Percentiles rank a stretch among this genome's conserved stretches.
phyloP scores from a whole-genome alignment of 2,888 invertebrate genomes.

The Pseudeuparius sepicola region DNA sequence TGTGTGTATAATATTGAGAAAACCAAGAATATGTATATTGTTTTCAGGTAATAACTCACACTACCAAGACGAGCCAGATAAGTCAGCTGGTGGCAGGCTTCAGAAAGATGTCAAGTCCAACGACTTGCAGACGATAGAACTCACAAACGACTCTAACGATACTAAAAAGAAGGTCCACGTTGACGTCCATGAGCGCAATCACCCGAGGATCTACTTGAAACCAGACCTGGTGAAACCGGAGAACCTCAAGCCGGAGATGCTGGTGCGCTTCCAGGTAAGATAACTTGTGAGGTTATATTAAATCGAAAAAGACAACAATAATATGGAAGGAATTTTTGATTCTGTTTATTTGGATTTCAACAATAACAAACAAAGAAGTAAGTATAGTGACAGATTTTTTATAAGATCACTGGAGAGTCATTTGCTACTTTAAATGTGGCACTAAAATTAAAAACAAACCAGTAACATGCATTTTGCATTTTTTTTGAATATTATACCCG shows the following conservation, averaged over 20 bases:
- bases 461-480: too few species aligned
- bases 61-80: constrained; percentile 16
- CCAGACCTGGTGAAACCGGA: constrained; percentile 40
- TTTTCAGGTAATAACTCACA: constrained; percentile 15
- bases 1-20: too few species aligned
- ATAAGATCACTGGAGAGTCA: too few species aligned
- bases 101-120: constrained; percentile 21
- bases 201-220: constrained; percentile 38
- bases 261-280: constrained; percentile 37
- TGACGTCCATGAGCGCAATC: constrained; percentile 23
- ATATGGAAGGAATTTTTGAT: too few species aligned
- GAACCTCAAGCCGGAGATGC: constrained; percentile 39
- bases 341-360: too few species aligned
- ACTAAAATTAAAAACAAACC: too few species aligned
- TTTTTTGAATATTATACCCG: too few species aligned
- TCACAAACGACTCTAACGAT: constrained; percentile 39
- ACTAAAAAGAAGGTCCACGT: constrained; percentile 23
- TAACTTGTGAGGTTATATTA: constrained; percentile 33
- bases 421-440: too few species aligned
- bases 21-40: too few species aligned
- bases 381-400: too few species aligned
- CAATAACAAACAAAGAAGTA: too few species aligned
- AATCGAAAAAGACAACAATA: too few species aligned
- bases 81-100: constrained; percentile 13
- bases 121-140: constrained; percentile 37